A percentile compares a stretch with the other conserved stretches of the same genome.
Conservation (phyloP, 1,140 invertebrate genomes). For the Acromyrmex echinatior region DNA sequence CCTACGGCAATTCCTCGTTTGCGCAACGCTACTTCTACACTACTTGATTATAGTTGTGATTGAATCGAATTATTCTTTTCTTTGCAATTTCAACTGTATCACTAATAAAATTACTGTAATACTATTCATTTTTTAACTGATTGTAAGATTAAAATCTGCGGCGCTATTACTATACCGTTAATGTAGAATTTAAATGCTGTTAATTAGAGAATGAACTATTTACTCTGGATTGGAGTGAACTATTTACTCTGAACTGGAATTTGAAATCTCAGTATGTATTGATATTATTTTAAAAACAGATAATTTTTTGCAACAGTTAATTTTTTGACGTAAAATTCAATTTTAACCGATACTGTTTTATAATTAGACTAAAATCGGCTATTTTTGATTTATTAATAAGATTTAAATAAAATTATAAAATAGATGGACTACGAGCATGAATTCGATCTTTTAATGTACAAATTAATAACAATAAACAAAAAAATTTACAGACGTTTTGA, state of each 20-base stretch:
- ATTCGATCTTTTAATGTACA: too few relatives aligned
- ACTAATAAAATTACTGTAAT: not conserved
- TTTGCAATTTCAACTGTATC: not conserved
- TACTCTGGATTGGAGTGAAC: not conserved
- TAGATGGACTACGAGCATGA: too few relatives aligned
- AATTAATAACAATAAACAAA: too few relatives aligned
- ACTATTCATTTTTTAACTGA: not conserved
- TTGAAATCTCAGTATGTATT: not conserved
- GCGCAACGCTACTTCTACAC: not conserved
- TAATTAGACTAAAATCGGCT: too few relatives aligned
- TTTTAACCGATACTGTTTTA: too few relatives aligned
- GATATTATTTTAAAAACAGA: not conserved
- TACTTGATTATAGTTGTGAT: not conserved
- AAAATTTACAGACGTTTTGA: too few relatives aligned
- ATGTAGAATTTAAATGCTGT: not conserved
- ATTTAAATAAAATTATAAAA: too few relatives aligned
- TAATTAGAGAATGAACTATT: not conserved
- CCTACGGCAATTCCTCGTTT: not conserved
- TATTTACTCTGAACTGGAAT: not conserved
- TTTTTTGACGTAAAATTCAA: not conserved
- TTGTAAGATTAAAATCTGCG: not conserved
- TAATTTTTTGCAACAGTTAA: not conserved
- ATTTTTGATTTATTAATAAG: too few relatives aligned
- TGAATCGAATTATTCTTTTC: not conserved
- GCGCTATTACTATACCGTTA: not conserved